These are phyloP conservation scores for Lordiphosa andalusiaca DNA, from an alignment of 2,888 invertebrate genomes.

Conservation along the genomic window DNA sequence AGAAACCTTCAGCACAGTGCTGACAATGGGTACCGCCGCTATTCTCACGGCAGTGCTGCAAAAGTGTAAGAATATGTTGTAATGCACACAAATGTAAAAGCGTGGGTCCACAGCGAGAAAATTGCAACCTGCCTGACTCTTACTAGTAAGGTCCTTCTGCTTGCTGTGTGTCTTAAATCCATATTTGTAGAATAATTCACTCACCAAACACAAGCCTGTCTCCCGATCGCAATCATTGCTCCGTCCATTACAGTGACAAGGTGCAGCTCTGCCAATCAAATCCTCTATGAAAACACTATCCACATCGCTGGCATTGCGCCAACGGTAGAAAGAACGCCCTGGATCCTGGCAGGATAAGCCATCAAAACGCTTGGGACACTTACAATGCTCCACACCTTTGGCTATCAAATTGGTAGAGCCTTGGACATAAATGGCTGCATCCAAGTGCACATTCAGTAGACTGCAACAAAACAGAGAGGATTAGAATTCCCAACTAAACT, in stretches of 20 bases:
- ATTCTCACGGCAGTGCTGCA: constrained; percentile 90
- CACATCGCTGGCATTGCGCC: constrained; percentile 83
- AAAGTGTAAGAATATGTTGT: constrained; percentile 4
- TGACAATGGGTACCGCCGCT: constrained; percentile 92
- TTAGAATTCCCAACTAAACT: not conserved
- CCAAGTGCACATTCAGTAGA: constrained; percentile 89
- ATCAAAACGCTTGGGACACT: constrained; percentile 89
- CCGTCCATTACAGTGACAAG: constrained; percentile 91
- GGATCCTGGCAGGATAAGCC: constrained; percentile 96
- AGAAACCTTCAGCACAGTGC: constrained; percentile 91
- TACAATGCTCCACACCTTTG: constrained; percentile 91
- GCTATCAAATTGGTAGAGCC: constrained; percentile 86
- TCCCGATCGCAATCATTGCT: constrained; percentile 89
- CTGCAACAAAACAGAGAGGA: constrained; percentile 76
- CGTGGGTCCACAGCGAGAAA: no score
- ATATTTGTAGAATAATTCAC: constrained; percentile 40
- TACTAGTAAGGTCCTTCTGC: no score
- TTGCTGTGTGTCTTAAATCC: not conserved
- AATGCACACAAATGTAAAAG: no score
- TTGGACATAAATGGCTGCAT: constrained; percentile 87
- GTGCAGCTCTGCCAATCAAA: constrained; percentile 88
- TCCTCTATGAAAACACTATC: constrained; percentile 87
- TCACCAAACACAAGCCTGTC: constrained; percentile 92
- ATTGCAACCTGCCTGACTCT: no score
- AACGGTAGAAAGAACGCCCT: constrained; percentile 89